Evolutionary conservation across 2,888 invertebrate genomes (phyloP).

Genomic region (Polydrusus cervinus): DNA sequence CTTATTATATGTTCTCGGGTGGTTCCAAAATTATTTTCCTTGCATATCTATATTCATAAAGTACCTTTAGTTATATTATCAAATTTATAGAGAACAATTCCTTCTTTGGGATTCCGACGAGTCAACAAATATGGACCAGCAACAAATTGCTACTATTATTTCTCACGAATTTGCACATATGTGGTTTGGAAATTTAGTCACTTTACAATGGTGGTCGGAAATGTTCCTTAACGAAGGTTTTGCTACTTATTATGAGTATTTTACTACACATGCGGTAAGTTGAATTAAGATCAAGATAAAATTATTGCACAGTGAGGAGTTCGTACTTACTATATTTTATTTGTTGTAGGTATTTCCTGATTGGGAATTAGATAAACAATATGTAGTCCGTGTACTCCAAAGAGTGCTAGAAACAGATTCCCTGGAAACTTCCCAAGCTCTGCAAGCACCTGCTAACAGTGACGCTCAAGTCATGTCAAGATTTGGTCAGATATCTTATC

Average conservation of each 20-base stretch:
- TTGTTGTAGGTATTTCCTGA: constrained; percentile 65
- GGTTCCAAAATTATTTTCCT: too few species aligned
- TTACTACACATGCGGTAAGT: constrained; percentile 63
- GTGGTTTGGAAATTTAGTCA: constrained; percentile 88
- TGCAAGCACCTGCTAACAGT: constrained; percentile 75
- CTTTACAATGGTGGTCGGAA: constrained; percentile 84
- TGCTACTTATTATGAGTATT: constrained; percentile 83
- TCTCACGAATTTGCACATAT: constrained; percentile 87
- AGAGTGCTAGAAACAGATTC: constrained; percentile 77
- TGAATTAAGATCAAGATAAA: not conserved
- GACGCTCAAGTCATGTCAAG: constrained; percentile 76
- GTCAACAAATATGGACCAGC: constrained; percentile 62
- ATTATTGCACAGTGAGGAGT: too few species aligned
- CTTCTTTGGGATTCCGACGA: constrained; percentile 71
- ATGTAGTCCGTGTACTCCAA: constrained; percentile 82
- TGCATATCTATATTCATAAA: too few species aligned
- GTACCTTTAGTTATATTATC: too few species aligned
- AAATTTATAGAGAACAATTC: constrained; percentile 74
- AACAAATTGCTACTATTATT: constrained; percentile 79
- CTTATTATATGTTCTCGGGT: too few species aligned
- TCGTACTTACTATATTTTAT: too few species aligned
- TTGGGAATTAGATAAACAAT: constrained; percentile 81
- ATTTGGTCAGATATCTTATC: constrained; percentile 76
- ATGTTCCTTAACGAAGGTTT: constrained; percentile 85
- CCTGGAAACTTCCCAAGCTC: constrained; percentile 74